Base-by-base conservation (phyloP, 2,888 invertebrate genomes). In the Lucinisca nassula region DNA sequence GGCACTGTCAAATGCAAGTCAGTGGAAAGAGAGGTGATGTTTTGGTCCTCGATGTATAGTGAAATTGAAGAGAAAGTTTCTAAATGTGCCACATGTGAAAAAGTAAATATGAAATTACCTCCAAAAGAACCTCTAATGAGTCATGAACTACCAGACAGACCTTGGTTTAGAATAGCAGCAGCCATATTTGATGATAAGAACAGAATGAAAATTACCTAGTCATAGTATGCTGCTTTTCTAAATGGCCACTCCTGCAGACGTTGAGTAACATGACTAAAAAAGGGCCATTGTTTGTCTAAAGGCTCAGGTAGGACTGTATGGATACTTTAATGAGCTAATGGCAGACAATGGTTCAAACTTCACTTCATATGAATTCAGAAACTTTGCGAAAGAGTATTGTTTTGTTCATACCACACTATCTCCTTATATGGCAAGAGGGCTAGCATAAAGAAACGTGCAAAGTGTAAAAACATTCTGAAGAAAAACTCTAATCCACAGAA, bases 1-100 rank as follows among this genome's bases (percentile, higher is more conserved):
- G 85, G 90, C 17, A 70, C 79, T 2, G 88, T 90, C 21, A 90
- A 90, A 24, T 85, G 85, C 10, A 84, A 86, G 55, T 37, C 75
- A n/a, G 49, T 83, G 8, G 85, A 87, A 12, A 82, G 85, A 74
- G 85, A 90, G 51, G 77, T 90, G 8, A 78, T 87, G 24, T 90
- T 85, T 75, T 90, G 90, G 85, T 77, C 78, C 0, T 72, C 76
- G 1, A 89, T 89, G 83, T 84, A 78, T 35, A 73, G 40, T 12
- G 79, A 87, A n/a, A 85, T 83, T 67, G 87, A 84, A 40, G 72
- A 85, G 14, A 61, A 75, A 10, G 81, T 88, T 45, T 32, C 38
- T 21, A 75, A 88, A 51, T 87, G 83, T 58, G 74, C 55, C 17
- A 72, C 73, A 21, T 87, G 84, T 70, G n/a, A 58, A 0, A 73